Conservation (phyloP, 2,888 invertebrate species). For the Heterodera filipjevi region DNA sequence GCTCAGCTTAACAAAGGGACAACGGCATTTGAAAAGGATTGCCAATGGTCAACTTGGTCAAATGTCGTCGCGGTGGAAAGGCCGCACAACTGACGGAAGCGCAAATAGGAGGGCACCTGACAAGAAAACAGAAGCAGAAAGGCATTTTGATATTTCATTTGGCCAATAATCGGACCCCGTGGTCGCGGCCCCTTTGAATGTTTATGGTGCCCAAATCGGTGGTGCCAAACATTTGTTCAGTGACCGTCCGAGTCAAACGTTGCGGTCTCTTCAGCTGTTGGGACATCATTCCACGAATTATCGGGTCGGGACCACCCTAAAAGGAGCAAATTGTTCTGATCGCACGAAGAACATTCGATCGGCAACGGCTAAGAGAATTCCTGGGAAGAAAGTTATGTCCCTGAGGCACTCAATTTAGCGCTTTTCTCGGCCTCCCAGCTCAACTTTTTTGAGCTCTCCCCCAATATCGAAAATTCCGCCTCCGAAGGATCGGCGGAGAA, state of each 20-base stretch:
- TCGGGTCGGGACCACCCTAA: constrained; percentile 42
- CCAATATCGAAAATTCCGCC: no score
- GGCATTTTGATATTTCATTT: constrained; percentile 51
- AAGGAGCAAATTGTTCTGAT: not conserved
- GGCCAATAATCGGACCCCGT: constrained; percentile 70
- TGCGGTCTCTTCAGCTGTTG: constrained; percentile 69
- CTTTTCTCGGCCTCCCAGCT: no score
- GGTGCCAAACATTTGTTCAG: constrained; percentile 73
- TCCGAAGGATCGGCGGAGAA: no score
- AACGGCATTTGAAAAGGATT: not conserved
- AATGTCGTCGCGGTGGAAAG: constrained; percentile 73
- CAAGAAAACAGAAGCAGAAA: not conserved
- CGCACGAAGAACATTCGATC: no score
- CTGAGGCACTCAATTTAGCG: no score
- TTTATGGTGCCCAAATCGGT: constrained; percentile 90
- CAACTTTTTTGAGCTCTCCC: no score
- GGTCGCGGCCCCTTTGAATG: constrained; percentile 89
- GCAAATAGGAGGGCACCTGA: constrained; percentile 69
- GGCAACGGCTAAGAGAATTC: no score
- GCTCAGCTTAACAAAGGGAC: constrained; percentile 44
- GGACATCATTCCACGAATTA: constrained; percentile 60
- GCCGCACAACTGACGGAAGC: constrained; percentile 78
- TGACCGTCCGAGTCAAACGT: constrained; percentile 88
- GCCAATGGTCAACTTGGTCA: constrained; percentile 67
- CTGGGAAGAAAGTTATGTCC: no score